Percentiles rank a stretch among this genome's conserved stretches.
These are phyloP conservation scores for Chlamydotis undulata DNA, from an alignment of 2,113 vertebrate species.

Conservation along the genomic window DNA sequence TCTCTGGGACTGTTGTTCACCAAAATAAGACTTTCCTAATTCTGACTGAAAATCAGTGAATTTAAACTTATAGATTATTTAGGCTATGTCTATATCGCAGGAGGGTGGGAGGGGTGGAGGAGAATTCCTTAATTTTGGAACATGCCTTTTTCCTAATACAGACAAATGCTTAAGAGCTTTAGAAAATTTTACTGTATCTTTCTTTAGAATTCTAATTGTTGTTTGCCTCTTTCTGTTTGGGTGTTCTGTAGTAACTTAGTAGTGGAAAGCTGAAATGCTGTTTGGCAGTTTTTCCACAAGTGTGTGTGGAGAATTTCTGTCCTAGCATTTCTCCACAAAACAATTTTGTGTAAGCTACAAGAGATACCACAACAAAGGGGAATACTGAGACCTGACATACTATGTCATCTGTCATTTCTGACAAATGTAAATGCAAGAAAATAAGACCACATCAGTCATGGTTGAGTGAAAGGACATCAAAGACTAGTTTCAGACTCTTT, in stretches of 20 bases:
- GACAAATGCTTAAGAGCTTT: not conserved
- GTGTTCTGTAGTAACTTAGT: not conserved
- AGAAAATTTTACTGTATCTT: not conserved
- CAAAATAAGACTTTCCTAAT: not conserved
- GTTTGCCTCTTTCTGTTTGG: not conserved
- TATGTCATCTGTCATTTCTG: constrained; percentile 38
- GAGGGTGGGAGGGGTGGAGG: no score
- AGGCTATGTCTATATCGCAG: not conserved
- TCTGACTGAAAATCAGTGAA: not conserved
- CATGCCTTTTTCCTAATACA: not conserved
- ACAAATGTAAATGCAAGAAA: constrained; percentile 25
- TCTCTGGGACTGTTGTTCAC: not conserved
- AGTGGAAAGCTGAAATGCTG: not conserved
- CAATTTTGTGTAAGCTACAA: constrained; percentile 3
- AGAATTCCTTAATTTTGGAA: not conserved
- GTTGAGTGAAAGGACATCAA: not conserved
- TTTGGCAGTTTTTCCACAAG: not conserved
- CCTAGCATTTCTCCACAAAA: not conserved
- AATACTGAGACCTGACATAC: not conserved
- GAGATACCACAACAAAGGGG: not conserved
- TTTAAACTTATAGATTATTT: not conserved
- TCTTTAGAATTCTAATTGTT: not conserved
- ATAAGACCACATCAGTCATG: not conserved
- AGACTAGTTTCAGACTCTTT: not conserved
- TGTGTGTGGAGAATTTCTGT: not conserved